Percentiles rank a stretch among this genome's conserved stretches.
These are phyloP conservation scores for Rhabdornis inornatus DNA, from an alignment of 2,113 vertebrate species.

Conservation along the genomic window DNA sequence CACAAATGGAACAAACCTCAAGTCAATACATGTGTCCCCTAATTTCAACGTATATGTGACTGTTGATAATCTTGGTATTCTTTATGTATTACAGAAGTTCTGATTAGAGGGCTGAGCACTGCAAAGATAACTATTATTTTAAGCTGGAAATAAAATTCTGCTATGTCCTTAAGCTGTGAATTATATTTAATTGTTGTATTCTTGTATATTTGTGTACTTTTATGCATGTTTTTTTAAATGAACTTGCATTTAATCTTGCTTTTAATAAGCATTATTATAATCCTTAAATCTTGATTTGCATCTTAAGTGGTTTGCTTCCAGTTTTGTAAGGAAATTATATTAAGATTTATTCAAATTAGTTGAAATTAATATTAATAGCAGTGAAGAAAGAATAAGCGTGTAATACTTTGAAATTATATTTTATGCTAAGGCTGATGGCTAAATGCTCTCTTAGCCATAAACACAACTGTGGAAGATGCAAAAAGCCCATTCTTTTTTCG, in stretches of 20 bases:
- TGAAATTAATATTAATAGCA: slow-evolving; percentile 2
- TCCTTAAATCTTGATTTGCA: slow-evolving; percentile 31
- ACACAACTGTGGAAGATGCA: not conserved
- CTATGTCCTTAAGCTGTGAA: slow-evolving; percentile 69
- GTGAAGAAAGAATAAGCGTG: not conserved
- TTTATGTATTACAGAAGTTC: slow-evolving; percentile 86
- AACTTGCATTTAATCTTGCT: slow-evolving; percentile 47
- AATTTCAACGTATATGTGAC: slow-evolving; percentile 90
- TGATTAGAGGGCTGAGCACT: slow-evolving; percentile 37
- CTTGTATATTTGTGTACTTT: slow-evolving; percentile 27
- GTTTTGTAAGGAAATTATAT: slow-evolving; percentile 17
- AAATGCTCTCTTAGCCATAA: not conserved
- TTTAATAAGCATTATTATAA: slow-evolving; percentile 30
- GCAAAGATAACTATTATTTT: not conserved
- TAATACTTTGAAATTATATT: not conserved
- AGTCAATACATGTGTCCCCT: slow-evolving; percentile 85
- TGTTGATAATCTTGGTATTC: slow-evolving; percentile 93
- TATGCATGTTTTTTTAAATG: slow-evolving; percentile 4
- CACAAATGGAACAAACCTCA: slow-evolving; percentile 86
- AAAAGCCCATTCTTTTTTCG: not conserved
- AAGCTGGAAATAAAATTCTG: not conserved
- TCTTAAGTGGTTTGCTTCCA: slow-evolving; percentile 24
- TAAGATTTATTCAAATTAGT: slow-evolving; percentile 38
- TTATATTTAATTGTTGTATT: slow-evolving; percentile 23
- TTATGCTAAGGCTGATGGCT: not conserved